These are phyloP conservation scores for Orius insidiosus DNA, from an alignment of 1,140 invertebrate genomes.

Conservation along the genomic window DNA sequence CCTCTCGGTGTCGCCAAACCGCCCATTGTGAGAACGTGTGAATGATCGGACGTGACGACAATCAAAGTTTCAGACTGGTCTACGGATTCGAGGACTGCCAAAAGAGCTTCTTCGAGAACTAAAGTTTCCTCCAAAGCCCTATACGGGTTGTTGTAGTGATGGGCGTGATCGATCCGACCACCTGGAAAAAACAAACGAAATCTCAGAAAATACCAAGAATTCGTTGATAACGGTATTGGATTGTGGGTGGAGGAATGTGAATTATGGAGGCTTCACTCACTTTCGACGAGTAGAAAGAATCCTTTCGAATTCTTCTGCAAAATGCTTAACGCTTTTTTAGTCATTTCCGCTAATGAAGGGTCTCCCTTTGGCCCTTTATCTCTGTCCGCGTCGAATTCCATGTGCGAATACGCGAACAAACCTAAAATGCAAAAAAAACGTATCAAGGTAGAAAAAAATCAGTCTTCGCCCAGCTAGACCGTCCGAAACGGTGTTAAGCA, in stretches of 20 bases:
- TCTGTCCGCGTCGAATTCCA: conserved; percentile 37
- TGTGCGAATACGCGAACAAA: conserved; percentile 35
- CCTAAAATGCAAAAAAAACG: conserved; percentile 25
- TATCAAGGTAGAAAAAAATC: no score
- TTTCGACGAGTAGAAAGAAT: conserved; percentile 79
- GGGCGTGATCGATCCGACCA: conserved; percentile 67
- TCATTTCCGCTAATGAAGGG: conserved; percentile 68
- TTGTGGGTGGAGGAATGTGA: no score
- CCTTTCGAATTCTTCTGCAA: conserved; percentile 60
- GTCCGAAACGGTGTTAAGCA: no score
- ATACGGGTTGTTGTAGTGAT: conserved; percentile 61
- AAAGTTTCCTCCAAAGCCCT: conserved; percentile 62
- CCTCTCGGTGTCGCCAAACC: conserved; percentile 46
- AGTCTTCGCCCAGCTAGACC: no score
- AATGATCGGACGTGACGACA: conserved; percentile 66
- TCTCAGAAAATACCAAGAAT: no score
- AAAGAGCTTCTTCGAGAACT: conserved; percentile 53
- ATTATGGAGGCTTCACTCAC: no score
- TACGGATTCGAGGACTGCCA: conserved; percentile 45
- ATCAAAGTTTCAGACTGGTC: conserved; percentile 54
- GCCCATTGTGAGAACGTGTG: conserved; percentile 61
- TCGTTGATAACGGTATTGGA: no score
- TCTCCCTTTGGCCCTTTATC: conserved; percentile 41
- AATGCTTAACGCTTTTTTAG: conserved; percentile 58
- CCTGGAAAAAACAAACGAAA: conserved; percentile 36